Conservation (phyloP, 2,888 invertebrate genomes). For the Girardia tigrina region DNA sequence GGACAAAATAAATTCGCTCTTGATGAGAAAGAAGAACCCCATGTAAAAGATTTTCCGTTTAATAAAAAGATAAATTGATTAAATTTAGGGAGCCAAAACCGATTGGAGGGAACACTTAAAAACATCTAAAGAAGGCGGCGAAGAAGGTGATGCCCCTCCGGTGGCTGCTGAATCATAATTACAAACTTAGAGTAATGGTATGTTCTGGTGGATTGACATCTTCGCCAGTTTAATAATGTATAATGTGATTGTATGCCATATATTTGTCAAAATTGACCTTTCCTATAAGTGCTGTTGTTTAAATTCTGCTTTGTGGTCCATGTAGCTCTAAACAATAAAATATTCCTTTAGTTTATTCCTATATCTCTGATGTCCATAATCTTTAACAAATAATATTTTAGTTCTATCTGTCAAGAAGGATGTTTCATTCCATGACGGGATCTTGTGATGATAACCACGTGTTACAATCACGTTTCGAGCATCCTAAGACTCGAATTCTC, state of each 20-base stretch:
- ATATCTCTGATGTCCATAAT: too few species aligned
- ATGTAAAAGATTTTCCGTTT: too few species aligned
- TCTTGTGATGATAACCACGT: too few species aligned
- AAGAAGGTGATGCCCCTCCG: neutral
- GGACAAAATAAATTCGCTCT: constrained; percentile 80
- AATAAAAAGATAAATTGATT: too few species aligned
- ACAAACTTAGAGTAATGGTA: neutral
- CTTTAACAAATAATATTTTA: too few species aligned
- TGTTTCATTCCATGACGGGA: too few species aligned
- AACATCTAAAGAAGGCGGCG: constrained; percentile 21
- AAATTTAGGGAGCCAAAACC: neutral
- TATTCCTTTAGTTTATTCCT: neutral
- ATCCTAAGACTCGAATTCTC: too few species aligned
- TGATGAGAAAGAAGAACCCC: constrained; percentile 64
- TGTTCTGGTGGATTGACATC: neutral
- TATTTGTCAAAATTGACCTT: neutral
- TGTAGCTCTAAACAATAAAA: neutral
- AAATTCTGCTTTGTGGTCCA: neutral
- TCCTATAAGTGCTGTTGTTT: neutral
- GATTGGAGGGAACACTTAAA: constrained; percentile 33
- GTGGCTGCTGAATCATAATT: neutral
- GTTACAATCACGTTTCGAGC: too few species aligned
- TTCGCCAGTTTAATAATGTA: neutral
- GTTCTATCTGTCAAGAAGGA: too few species aligned
- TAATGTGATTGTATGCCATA: neutral